phyloP scores from a whole-genome alignment of 2,113 vertebrate genomes.

The Propithecus coquereli region DNA sequence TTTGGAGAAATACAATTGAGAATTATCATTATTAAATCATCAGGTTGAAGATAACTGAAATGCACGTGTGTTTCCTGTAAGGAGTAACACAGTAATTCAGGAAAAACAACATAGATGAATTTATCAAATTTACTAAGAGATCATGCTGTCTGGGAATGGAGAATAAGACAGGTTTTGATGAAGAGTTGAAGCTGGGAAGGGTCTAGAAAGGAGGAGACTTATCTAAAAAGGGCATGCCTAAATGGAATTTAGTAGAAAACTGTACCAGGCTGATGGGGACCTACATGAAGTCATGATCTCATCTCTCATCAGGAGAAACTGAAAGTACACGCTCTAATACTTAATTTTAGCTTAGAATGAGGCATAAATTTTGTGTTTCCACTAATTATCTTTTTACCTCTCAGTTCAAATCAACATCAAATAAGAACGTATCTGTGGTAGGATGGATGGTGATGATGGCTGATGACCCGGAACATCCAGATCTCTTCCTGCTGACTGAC shows the following conservation, averaged over 20 bases:
- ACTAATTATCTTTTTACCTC: constrained; percentile 25
- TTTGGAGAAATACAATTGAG: not conserved
- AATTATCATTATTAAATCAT: not conserved
- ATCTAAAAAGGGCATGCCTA: not conserved
- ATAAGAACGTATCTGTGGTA: constrained; percentile 93
- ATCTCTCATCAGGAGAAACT: not conserved
- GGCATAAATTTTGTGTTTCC: not conserved
- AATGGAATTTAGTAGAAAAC: not conserved
- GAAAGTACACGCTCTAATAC: not conserved
- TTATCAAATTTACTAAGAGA: not conserved
- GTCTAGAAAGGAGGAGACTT: not conserved
- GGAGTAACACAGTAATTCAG: not conserved
- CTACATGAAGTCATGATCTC: not conserved
- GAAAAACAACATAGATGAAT: not conserved
- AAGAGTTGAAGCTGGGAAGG: not conserved
- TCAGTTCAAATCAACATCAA: constrained; percentile 97
- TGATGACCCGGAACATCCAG: constrained; percentile 95
- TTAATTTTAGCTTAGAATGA: not conserved
- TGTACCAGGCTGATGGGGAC: not conserved
- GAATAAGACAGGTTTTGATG: not conserved
- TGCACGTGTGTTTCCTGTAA: not conserved
- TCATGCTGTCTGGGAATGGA: not conserved
- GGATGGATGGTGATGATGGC: constrained; percentile 99
- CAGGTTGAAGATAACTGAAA: not conserved
- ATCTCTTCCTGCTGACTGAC: constrained; percentile 96